phyloP scores from a whole-genome alignment of 64 coral and sea anemone species.

The Montipora foliosa region DNA sequence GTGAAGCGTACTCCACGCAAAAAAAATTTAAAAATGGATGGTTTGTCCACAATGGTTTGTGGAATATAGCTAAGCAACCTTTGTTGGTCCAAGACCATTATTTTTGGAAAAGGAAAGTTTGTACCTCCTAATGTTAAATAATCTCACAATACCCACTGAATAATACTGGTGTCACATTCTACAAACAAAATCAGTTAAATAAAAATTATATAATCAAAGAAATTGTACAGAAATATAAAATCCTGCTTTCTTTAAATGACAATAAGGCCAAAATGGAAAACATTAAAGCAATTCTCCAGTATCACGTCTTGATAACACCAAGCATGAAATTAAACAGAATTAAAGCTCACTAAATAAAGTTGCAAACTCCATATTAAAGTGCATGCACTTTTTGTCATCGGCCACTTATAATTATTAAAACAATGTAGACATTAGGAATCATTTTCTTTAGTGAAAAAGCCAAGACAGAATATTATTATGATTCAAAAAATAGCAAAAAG shows the following conservation, averaged over 20 bases:
- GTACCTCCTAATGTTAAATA: not conserved
- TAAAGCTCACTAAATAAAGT: not conserved
- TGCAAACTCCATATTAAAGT: no score
- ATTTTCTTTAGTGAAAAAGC: no score
- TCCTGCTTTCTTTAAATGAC: not conserved
- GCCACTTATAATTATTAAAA: no score
- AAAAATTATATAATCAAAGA: constrained; percentile 4
- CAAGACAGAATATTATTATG: no score
- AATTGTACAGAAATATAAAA: not conserved
- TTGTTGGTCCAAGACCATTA: constrained; percentile 42
- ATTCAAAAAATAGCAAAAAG: no score
- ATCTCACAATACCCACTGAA: no score
- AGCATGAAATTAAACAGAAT: constrained; percentile 26
- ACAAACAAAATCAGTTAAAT: not conserved
- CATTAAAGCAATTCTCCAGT: constrained; percentile 3
- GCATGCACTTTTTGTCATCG: no score
- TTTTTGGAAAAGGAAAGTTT: constrained; percentile 31
- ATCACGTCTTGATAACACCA: constrained; percentile 2
- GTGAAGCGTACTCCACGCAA: constrained; percentile 18
- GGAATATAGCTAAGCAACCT: constrained; percentile 23
- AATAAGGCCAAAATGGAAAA: constrained; percentile 17
- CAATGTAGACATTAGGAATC: no score
- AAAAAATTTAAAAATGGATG: constrained; percentile 26
- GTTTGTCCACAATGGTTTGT: constrained; percentile 33
- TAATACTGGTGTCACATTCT: not conserved